Evolutionary conservation across 2,797 vertebrate species (phyloP).

Genomic region (Muscicapa striata): DNA sequence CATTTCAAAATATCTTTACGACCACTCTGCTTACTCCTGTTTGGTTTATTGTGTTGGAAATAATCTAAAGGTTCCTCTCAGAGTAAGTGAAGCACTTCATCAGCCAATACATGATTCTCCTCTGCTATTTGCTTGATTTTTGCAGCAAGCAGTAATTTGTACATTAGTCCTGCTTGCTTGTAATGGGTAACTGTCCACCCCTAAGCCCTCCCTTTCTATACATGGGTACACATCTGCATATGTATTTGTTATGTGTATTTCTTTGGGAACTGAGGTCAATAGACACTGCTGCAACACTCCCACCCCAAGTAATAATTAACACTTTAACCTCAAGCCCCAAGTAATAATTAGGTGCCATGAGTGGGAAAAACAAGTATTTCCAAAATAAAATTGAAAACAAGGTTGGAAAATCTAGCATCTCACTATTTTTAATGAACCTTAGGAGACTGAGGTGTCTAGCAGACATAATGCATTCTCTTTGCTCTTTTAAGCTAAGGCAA

Average conservation of each 20-base stretch:
- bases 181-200: background rate
- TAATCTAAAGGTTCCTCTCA: slow-evolving; percentile 44
- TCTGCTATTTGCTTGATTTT: slow-evolving; percentile 19
- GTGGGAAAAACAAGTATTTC: background rate
- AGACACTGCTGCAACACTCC: background rate
- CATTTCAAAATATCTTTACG: background rate
- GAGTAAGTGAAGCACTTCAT: slow-evolving; percentile 22
- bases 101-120: background rate
- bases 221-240: background rate
- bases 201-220: background rate
- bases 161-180: slow-evolving; percentile 41
- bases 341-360: background rate
- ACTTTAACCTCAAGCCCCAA: background rate
- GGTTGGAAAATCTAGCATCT: background rate
- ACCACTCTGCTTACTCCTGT: background rate
- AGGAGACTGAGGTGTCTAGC: background rate
- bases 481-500: background rate
- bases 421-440: background rate
- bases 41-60: background rate
- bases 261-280: background rate
- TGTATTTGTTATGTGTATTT: background rate
- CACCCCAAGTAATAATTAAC: background rate
- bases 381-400: background rate
- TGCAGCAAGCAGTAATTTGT: slow-evolving; percentile 60
- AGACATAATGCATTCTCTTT: slow-evolving; percentile 10